Conservation (phyloP, 2,797 vertebrate genomes). For the Graptemys geographica region DNA sequence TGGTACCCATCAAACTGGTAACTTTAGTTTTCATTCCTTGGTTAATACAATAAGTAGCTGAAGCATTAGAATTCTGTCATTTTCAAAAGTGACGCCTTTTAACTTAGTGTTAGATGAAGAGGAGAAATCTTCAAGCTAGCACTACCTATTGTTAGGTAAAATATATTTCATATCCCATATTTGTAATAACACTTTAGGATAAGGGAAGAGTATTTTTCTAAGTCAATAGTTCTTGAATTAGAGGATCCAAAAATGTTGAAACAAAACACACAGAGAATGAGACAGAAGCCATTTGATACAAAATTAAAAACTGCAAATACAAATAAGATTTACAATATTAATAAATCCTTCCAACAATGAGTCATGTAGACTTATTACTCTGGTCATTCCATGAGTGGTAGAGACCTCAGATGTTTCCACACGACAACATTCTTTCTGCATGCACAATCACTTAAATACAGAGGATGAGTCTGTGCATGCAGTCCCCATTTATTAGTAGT, state of each 20-base stretch:
- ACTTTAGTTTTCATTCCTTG: not conserved
- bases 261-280: not conserved
- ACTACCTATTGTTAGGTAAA: not conserved
- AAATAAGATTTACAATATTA: not conserved
- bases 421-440: constrained; percentile 28
- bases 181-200: not conserved
- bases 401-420: constrained; percentile 39
- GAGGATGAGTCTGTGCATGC: not conserved
- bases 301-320: not conserved
- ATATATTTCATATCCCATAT: not conserved
- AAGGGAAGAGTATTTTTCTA: not conserved
- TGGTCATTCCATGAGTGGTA: not conserved
- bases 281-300: not conserved
- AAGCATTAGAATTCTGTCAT: not conserved
- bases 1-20: not conserved
- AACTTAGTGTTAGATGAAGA: not conserved
- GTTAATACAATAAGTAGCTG: not conserved
- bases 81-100: not conserved
- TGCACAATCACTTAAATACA: not conserved
- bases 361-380: not conserved
- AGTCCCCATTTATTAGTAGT: not conserved
- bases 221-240: not conserved
- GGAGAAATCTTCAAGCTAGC: not conserved
- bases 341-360: constrained; percentile 60
- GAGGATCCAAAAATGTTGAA: not conserved